Percentiles rank a stretch among this genome's conserved stretches.
Conservation (phyloP, 2,797 vertebrate genomes). For the Mergus octosetaceus region DNA sequence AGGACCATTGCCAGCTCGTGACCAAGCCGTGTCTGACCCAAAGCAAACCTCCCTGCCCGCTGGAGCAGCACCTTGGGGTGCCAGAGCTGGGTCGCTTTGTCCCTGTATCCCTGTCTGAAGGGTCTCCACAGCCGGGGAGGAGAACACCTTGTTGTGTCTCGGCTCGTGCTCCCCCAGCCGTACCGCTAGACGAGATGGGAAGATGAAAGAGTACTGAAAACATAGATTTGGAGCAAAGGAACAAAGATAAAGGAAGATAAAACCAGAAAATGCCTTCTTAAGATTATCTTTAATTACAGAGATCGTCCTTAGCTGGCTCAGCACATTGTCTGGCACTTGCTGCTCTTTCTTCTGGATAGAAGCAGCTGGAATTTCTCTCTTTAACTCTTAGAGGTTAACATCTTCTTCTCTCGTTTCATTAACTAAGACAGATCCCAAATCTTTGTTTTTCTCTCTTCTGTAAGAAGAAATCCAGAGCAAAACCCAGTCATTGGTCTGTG, state of each 20-base stretch:
- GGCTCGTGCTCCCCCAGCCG: background rate
- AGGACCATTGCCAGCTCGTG: background rate
- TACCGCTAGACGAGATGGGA: background rate
- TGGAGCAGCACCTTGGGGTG: background rate
- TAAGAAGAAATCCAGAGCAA: background rate
- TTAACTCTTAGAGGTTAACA: background rate
- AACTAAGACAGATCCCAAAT: background rate
- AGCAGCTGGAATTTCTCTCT: background rate
- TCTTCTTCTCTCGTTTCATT: background rate
- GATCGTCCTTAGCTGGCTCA: background rate
- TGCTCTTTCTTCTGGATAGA: background rate
- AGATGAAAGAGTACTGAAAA: background rate
- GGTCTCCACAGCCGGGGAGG: background rate
- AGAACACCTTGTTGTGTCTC: background rate
- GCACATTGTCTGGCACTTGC: background rate
- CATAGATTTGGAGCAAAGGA: background rate
- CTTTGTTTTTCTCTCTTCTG: background rate
- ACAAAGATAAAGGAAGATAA: background rate
- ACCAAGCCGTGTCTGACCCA: accelerated
- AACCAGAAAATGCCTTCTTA: background rate
- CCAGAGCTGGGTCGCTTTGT: background rate
- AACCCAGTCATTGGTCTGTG: background rate
- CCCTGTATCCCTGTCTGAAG: background rate
- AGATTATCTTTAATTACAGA: background rate
- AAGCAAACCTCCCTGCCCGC: background rate